Percentiles rank a stretch among this genome's conserved stretches.
Conservation (phyloP, 1,140 invertebrate species). For the Cyrtorhinus lividipennis region DNA sequence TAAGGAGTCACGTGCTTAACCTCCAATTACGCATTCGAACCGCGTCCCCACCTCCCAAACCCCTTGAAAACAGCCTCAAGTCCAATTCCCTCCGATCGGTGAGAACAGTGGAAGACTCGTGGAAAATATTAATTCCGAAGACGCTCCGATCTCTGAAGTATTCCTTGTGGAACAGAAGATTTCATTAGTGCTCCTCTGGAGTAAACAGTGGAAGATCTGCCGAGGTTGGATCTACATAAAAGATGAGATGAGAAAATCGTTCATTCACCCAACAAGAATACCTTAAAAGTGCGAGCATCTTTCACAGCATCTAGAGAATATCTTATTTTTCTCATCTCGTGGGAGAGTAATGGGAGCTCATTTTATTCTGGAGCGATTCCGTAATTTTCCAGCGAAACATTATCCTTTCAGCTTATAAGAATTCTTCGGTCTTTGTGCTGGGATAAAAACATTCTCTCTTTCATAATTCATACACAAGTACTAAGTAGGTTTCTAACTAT, state of each 20-base stretch:
- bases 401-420: too few relatives aligned
- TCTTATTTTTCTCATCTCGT: background rate
- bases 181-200: background rate
- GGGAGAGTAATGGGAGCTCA: too few relatives aligned
- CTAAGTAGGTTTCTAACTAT: too few relatives aligned
- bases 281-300: background rate
- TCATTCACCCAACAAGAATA: background rate
- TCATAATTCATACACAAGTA: too few relatives aligned
- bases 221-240: background rate
- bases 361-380: too few relatives aligned
- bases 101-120: background rate
- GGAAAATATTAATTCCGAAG: conserved; percentile 3
- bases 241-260: conserved; percentile 4
- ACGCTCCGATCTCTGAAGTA: background rate
- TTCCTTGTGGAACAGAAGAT: background rate
- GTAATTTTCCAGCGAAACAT: too few relatives aligned
- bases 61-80: too few relatives aligned
- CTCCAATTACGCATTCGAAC: conserved; percentile 8
- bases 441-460: too few relatives aligned
- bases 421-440: too few relatives aligned
- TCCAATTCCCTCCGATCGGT: conserved; percentile 1
- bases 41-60: conserved; percentile 5
- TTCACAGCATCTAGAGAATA: background rate
- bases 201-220: background rate
- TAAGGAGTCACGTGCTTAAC: background rate